Conservation (phyloP, 2,113 vertebrate species). For the Bufo bufo region DNA sequence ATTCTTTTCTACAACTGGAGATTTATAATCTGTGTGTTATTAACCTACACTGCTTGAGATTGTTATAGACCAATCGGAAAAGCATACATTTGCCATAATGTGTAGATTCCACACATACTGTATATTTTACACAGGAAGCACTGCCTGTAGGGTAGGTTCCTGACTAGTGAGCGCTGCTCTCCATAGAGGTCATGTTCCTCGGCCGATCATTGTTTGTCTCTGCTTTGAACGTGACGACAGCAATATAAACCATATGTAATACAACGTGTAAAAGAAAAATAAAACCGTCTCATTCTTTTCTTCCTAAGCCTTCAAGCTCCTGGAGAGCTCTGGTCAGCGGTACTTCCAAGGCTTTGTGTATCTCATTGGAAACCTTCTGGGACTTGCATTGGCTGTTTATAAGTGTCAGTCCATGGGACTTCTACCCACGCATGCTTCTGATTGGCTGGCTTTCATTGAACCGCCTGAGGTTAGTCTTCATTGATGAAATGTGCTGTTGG, state of each 20-base stretch:
- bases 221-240: not conserved
- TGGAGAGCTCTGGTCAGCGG: constrained; percentile 96
- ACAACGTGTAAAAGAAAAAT: no score
- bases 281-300: not conserved
- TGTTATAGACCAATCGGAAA: not conserved
- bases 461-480: constrained; percentile 83
- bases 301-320: constrained; percentile 86
- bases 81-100: no score
- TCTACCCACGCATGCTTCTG: constrained; percentile 92
- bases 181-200: no score
- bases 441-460: constrained; percentile 96
- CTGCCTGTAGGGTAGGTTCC: no score
- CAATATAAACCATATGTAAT: no score
- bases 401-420: constrained; percentile 98
- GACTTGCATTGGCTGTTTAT: constrained; percentile 91
- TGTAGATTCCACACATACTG: no score
- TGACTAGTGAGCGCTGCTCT: no score
- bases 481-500: not conserved
- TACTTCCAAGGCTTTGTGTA: constrained; percentile 94
- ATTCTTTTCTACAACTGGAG: not conserved
- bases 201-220: no score
- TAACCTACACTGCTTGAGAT: not conserved
- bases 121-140: no score
- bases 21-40: not conserved
- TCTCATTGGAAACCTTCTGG: constrained; percentile 91